Percentiles rank a stretch among this genome's conserved stretches.
Evolutionary conservation across 2,113 vertebrate species (phyloP).

Genomic region (Calidris pygmaea): DNA sequence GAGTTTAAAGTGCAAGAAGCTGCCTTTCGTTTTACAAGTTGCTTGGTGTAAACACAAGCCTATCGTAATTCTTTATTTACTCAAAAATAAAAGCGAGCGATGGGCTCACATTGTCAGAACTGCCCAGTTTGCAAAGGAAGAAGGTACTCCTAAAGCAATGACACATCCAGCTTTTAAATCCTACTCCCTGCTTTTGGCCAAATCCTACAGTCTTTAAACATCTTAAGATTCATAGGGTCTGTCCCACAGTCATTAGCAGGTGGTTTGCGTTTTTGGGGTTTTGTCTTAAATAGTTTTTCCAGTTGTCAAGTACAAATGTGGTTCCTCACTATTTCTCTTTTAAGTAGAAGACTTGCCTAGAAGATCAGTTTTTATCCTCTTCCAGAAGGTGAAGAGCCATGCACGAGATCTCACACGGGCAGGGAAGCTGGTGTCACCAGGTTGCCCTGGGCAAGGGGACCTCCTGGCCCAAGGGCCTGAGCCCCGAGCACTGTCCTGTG

Average conservation of each 20-base stretch:
- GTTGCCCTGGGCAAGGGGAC: background rate
- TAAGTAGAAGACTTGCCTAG: background rate
- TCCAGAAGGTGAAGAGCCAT: background rate
- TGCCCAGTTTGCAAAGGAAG: too few species aligned
- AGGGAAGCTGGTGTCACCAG: background rate
- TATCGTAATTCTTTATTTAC: background rate
- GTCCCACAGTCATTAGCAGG: background rate
- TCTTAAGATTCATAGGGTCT: background rate
- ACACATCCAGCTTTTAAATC: background rate
- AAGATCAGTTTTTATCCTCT: background rate
- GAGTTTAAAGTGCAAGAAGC: background rate
- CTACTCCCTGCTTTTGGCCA: background rate
- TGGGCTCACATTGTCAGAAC: fast-evolving
- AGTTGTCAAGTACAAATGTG: background rate
- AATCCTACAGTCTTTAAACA: background rate
- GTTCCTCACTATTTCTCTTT: background rate
- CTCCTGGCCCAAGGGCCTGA: background rate
- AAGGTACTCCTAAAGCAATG: background rate
- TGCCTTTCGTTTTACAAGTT: background rate
- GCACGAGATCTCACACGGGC: background rate
- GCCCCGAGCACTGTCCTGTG: background rate
- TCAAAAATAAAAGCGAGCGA: fast-evolving
- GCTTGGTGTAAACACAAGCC: background rate
- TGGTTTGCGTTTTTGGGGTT: background rate
- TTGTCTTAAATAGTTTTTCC: background rate